Conservation (phyloP, 2,797 vertebrate species). For the Momotus momota region DNA sequence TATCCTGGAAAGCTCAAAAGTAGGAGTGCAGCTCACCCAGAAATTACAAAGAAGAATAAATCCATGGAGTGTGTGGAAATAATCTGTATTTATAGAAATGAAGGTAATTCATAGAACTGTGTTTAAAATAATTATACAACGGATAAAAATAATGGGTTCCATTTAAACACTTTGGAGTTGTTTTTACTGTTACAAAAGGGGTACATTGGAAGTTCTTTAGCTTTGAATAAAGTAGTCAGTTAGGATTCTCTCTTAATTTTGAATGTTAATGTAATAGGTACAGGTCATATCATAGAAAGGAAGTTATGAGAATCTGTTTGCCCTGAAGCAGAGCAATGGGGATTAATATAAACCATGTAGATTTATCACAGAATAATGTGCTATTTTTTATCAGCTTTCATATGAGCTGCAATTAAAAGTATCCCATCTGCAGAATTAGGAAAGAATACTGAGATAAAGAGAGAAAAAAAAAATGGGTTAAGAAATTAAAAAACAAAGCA, state of each 20-base stretch:
- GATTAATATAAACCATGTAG: neutral
- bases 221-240: neutral
- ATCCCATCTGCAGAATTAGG: constrained; percentile 41
- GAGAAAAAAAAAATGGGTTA: constrained; percentile 27
- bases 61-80: neutral
- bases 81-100: neutral
- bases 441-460: constrained; percentile 39
- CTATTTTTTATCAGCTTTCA: constrained; percentile 37
- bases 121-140: neutral
- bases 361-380: constrained; percentile 50
- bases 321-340: constrained; percentile 30
- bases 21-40: neutral
- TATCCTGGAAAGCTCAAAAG: neutral
- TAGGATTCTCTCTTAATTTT: constrained; percentile 25
- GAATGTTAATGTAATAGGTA: neutral
- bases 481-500: constrained; percentile 46
- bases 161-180: neutral
- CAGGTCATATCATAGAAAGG: neutral
- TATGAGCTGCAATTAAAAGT: constrained; percentile 47
- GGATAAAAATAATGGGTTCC: neutral
- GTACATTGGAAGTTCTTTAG: neutral
- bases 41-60: neutral
- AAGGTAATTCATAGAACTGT: neutral
- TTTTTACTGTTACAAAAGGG: neutral
- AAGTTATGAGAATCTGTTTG: constrained; percentile 39